Evolutionary conservation across 2,888 invertebrate genomes (phyloP).

Genomic region (Apamea anceps): DNA sequence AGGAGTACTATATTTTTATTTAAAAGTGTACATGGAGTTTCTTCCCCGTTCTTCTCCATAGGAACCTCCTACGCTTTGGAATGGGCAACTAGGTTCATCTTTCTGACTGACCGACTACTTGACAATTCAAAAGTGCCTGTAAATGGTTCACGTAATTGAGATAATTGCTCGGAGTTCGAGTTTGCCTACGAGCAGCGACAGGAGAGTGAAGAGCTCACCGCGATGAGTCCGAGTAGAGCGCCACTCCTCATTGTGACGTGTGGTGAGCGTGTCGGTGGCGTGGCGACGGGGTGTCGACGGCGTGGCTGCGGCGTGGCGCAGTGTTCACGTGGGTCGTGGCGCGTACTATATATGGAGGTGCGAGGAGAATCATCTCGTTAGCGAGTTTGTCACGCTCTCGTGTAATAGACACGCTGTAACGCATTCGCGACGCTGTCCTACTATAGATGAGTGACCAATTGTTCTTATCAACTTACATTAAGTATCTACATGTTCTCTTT

Average conservation of each 20-base stretch:
- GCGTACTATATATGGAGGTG: slow-evolving; percentile 17
- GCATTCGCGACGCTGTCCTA: slow-evolving; percentile 30
- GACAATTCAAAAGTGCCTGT: not conserved
- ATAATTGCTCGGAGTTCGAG: not conserved
- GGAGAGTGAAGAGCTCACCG: slow-evolving; percentile 39
- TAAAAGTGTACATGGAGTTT: too few relatives aligned
- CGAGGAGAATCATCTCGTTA: slow-evolving; percentile 38
- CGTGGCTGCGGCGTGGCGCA: not conserved
- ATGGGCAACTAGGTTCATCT: not conserved
- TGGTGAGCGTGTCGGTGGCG: not conserved
- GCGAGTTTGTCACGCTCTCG: slow-evolving; percentile 15
- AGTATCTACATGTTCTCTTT: not conserved
- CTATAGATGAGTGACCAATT: not conserved
- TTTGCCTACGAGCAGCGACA: not conserved
- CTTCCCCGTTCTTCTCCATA: not conserved
- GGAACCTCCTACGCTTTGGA: not conserved
- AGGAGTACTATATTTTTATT: not conserved
- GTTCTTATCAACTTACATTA: not conserved
- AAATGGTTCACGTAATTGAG: not conserved
- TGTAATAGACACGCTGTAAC: slow-evolving; percentile 34
- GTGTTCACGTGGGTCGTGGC: not conserved
- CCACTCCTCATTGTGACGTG: slow-evolving; percentile 19
- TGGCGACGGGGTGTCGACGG: not conserved
- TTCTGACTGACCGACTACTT: not conserved
- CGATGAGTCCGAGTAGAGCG: slow-evolving; percentile 36